phyloP scores from a whole-genome alignment of 2,797 vertebrate species.

The Pseudocheirus occidentalis region DNA sequence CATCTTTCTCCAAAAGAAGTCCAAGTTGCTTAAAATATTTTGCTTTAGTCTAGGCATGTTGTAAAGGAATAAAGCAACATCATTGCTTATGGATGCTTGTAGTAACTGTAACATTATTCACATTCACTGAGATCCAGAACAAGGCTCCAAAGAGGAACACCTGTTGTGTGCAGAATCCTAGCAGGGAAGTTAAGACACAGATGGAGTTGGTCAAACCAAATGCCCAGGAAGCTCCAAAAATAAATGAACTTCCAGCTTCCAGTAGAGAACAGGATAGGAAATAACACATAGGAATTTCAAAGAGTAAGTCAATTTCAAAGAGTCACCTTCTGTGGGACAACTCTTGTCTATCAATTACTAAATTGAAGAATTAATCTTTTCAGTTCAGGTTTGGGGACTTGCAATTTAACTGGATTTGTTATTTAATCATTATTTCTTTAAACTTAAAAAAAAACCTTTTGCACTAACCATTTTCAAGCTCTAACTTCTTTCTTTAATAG shows the following conservation, averaged over 20 bases:
- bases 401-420: background rate
- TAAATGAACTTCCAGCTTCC: background rate
- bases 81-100: background rate
- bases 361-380: conserved; percentile 19
- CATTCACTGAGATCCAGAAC: background rate
- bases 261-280: background rate
- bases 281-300: background rate
- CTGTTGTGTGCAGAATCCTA: background rate
- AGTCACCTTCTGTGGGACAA: background rate
- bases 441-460: background rate
- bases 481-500: background rate
- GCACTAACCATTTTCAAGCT: background rate
- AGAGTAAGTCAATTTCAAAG: background rate
- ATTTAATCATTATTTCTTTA: background rate
- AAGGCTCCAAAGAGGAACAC: conserved; percentile 18
- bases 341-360: background rate
- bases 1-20: background rate
- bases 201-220: conserved; percentile 16
- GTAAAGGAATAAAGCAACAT: background rate
- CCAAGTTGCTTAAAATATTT: background rate
- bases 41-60: background rate
- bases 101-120: background rate
- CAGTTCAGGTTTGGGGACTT: background rate
- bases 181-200: background rate
- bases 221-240: conserved; percentile 12